phyloP scores from a whole-genome alignment of 2,113 vertebrate genomes.

The Polypterus bichir region DNA sequence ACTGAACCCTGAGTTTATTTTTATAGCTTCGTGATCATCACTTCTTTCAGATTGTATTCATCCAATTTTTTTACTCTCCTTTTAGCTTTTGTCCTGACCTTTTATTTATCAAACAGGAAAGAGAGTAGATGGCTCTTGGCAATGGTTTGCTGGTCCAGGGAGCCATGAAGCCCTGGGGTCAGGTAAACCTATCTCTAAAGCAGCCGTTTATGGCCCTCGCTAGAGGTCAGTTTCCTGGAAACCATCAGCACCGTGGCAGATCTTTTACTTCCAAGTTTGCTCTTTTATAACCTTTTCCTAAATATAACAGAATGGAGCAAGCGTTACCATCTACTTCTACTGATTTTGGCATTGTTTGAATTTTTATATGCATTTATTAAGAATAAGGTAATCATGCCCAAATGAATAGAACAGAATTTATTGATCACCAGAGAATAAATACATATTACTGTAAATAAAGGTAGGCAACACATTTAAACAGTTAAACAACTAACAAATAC shows the following conservation, averaged over 20 bases:
- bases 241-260: not conserved
- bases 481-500: too few species aligned
- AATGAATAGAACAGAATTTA: not conserved
- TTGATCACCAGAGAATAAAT: too few species aligned
- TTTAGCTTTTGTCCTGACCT: too few species aligned
- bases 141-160: not conserved
- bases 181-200: conserved; percentile 37
- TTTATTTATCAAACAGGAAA: too few species aligned
- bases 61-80: not conserved
- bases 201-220: conserved; percentile 30
- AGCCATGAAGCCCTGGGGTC: conserved; percentile 28
- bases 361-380: not conserved
- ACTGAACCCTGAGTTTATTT: too few species aligned
- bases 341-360: not conserved
- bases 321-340: not conserved
- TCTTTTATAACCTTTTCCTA: not conserved
- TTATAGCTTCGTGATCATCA: too few species aligned
- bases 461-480: too few species aligned
- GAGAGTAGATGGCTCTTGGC: too few species aligned
- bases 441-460: too few species aligned
- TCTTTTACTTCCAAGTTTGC: not conserved
- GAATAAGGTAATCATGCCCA: not conserved
- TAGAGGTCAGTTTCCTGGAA: not conserved
- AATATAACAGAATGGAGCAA: not conserved
- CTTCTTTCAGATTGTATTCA: too few species aligned